A percentile compares a stretch with the other conserved stretches of the same genome.
Evolutionary conservation across 2,797 vertebrate genomes (phyloP).

Genomic region (Pseudomugil tenellus): DNA sequence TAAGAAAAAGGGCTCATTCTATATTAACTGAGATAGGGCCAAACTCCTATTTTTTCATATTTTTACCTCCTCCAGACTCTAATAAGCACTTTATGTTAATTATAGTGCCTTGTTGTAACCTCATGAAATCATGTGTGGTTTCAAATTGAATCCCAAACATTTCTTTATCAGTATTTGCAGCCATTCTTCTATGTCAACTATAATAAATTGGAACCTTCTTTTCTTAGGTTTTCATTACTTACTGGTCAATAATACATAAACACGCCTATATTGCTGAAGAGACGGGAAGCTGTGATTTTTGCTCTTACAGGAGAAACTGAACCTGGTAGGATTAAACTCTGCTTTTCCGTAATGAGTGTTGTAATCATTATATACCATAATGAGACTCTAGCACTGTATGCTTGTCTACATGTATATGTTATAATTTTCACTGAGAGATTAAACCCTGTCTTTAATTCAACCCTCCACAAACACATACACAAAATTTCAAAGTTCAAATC

Average conservation of each 20-base stretch:
- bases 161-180: neutral
- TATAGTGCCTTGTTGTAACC: constrained; percentile 74
- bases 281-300: constrained; percentile 21
- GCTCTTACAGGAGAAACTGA: constrained; percentile 23
- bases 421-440: constrained; percentile 4
- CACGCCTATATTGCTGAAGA: constrained; percentile 12
- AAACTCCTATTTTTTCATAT: constrained; percentile 8
- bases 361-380: constrained; percentile 34
- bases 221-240: constrained; percentile 14
- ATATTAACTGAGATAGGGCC: constrained; percentile 27
- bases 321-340: constrained; percentile 28
- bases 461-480: too few species aligned
- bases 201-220: constrained; percentile 10
- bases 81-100: constrained; percentile 73
- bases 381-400: neutral
- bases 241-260: constrained; percentile 19
- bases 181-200: constrained; percentile 10
- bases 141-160: constrained; percentile 18
- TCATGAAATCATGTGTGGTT: constrained; percentile 28
- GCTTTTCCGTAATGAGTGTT: constrained; percentile 14
- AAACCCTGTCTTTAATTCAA: neutral
- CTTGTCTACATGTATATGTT: constrained; percentile 1
- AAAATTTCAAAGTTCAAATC: constrained; percentile 8
- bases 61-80: constrained; percentile 38
- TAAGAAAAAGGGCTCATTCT: constrained; percentile 52